Percentiles rank a stretch among this genome's conserved stretches.
Evolutionary conservation across 2,113 vertebrate species (phyloP).

Genomic region (Aplodontia rufa): DNA sequence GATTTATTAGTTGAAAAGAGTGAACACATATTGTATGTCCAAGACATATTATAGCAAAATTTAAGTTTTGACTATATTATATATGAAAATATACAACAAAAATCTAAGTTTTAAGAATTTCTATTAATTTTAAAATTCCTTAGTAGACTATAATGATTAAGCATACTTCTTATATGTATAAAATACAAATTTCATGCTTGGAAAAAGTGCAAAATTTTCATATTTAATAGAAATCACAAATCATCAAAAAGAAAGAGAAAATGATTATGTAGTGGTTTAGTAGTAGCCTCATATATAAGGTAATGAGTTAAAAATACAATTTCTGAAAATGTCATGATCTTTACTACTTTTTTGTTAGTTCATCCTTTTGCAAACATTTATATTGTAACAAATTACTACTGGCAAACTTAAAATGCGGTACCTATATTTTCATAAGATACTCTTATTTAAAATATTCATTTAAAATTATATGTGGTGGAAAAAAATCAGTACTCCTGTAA

Average conservation of each 20-base stretch:
- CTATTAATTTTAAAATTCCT: constrained; percentile 10
- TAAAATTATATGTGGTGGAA: constrained; percentile 4
- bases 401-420: constrained; percentile 11
- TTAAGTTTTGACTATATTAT: neutral
- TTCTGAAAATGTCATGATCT: neutral
- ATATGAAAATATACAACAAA: neutral
- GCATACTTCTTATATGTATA: neutral
- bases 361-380: neutral
- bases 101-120: constrained; percentile 35
- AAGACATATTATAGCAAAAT: constrained; percentile 9
- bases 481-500: neutral
- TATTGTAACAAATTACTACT: neutral
- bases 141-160: neutral
- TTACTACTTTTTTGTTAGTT: neutral
- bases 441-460: constrained; percentile 16
- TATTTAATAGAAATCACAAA: neutral
- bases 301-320: neutral
- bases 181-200: neutral
- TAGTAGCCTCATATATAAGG: neutral
- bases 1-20: constrained; percentile 28
- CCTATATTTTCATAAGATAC: neutral
- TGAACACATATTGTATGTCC: neutral
- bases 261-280: neutral
- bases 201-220: neutral
- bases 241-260: neutral